Conservation (phyloP, 2,888 invertebrate species). For the Conus canariensis region DNA sequence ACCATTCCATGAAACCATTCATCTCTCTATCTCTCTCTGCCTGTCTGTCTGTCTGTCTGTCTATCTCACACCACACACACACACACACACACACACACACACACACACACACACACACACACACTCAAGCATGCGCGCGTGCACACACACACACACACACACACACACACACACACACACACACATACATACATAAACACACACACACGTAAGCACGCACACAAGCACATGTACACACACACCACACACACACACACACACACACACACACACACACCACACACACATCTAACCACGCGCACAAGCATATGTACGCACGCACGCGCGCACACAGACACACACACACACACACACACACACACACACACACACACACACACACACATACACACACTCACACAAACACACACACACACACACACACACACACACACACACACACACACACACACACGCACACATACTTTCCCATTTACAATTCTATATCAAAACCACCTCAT, state of each 20-base stretch:
- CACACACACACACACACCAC: background rate
- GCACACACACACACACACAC: background rate
- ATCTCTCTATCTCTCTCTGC: no score
- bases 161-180: background rate
- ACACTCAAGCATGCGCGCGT: background rate
- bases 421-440: background rate
- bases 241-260: background rate
- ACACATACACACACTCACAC: background rate
- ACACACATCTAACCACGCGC: background rate
- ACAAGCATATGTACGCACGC: background rate
- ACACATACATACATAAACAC: background rate
- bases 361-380: background rate
- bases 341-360: background rate
- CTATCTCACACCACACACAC: no score
- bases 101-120: conserved; percentile 14
- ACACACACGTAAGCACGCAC: background rate
- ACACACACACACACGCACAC: background rate
- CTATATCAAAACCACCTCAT: no score
- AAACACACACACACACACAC: background rate
- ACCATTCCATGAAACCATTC: no score
- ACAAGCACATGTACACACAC: background rate
- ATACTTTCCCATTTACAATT: background rate
- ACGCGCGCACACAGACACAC: background rate
- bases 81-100: conserved; percentile 21
- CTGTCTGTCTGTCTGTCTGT: no score